These are phyloP conservation scores for Aurelia sp. DNA, from an alignment of 30 jellyfish, hydroid and myxozoan genomes.

Conservation along the genomic window DNA sequence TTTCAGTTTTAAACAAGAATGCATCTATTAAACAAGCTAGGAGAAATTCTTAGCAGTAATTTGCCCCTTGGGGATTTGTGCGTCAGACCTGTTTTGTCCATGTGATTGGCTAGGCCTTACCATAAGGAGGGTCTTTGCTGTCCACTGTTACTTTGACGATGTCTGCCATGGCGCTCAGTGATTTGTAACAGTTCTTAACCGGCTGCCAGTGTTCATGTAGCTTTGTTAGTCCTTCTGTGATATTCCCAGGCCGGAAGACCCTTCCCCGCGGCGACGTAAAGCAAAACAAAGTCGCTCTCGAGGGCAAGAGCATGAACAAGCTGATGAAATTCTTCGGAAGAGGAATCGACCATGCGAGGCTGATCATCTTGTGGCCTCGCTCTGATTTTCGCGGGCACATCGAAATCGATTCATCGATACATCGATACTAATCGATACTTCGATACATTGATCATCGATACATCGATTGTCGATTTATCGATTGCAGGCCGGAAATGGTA, in stretches of 20 bases:
- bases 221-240: neutral
- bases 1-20: too few relatives aligned
- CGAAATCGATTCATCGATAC: too few relatives aligned
- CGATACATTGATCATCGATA: too few relatives aligned
- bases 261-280: conserved; percentile 10
- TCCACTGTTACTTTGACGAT: conserved; percentile 56
- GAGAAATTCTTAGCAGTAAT: too few relatives aligned
- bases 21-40: too few relatives aligned
- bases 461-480: too few relatives aligned
- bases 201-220: neutral
- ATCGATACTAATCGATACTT: too few relatives aligned
- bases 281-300: conserved; percentile 17
- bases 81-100: neutral
- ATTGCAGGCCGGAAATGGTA: too few relatives aligned
- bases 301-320: conserved; percentile 35
- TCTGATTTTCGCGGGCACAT: too few relatives aligned
- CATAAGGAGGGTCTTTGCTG: conserved; percentile 62
- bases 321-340: conserved; percentile 28
- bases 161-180: conserved; percentile 51
- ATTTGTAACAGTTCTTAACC: neutral
- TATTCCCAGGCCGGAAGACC: neutral
- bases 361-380: neutral
- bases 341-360: conserved; percentile 23
- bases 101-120: conserved; percentile 30
- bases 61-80: too few relatives aligned